These are phyloP conservation scores for Oncorhynchus gorbuscha DNA, from an alignment of 2,113 vertebrate species.

Conservation along the genomic window DNA sequence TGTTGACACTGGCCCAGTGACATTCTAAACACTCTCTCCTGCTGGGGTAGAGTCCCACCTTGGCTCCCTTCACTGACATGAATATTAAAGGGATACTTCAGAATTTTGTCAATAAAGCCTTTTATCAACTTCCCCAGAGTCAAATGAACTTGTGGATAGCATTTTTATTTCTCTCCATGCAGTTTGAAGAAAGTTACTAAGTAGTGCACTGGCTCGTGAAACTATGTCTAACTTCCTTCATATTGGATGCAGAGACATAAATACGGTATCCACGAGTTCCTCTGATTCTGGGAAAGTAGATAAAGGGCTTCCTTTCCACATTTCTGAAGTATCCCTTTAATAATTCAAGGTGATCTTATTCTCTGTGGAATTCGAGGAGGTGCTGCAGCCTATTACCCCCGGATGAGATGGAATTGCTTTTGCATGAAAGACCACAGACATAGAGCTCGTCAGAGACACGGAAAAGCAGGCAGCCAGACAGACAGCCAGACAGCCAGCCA, in stretches of 20 bases:
- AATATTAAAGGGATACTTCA: constrained; percentile 40
- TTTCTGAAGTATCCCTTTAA: constrained; percentile 24
- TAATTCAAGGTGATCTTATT: constrained; percentile 70
- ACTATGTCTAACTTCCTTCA: too few species aligned
- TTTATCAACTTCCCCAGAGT: too few species aligned
- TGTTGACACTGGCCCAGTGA: constrained; percentile 64
- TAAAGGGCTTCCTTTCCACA: too few species aligned
- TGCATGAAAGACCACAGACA: constrained; percentile 58
- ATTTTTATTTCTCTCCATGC: too few species aligned
- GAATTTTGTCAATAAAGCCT: too few species aligned
- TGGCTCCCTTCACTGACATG: constrained; percentile 47
- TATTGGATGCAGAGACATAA: too few species aligned
- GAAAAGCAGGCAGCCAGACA: not conserved
- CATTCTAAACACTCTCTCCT: constrained; percentile 44
- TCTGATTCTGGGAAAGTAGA: too few species aligned
- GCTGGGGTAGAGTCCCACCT: constrained; percentile 26
- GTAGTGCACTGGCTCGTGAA: too few species aligned
- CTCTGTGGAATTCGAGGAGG: constrained; percentile 41
- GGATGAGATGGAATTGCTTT: constrained; percentile 59
- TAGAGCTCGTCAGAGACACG: constrained; percentile 20
- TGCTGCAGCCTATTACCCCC: constrained; percentile 55
- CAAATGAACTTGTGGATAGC: too few species aligned
- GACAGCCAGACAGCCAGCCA: too few species aligned
- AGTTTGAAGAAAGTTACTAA: too few species aligned
- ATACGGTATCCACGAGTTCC: too few species aligned